phyloP scores from a whole-genome alignment of 2,113 vertebrate genomes.

The Aleadryas rufinucha region DNA sequence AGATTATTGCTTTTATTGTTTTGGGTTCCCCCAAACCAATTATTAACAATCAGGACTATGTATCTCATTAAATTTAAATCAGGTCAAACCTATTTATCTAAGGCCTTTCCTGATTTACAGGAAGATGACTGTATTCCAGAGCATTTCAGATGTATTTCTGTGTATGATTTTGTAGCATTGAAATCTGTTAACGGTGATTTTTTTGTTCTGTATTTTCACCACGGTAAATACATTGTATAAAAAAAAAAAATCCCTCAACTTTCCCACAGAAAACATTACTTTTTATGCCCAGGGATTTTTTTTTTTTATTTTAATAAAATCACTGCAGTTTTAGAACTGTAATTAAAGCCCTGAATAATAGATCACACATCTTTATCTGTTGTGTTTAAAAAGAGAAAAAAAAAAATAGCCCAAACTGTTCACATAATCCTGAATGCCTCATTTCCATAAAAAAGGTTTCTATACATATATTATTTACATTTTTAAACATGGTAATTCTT shows the following conservation, averaged over 20 bases:
- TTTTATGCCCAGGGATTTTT: conserved; percentile 53
- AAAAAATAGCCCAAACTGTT: conserved; percentile 48
- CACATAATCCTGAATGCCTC: conserved; percentile 64
- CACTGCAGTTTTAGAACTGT: conserved; percentile 65
- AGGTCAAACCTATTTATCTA: conserved; percentile 13
- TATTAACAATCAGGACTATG: conserved; percentile 39
- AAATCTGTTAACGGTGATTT: background rate
- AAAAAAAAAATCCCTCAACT: conserved; percentile 50
- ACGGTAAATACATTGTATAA: background rate
- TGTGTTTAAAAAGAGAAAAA: conserved; percentile 50
- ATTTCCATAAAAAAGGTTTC: conserved; percentile 74
- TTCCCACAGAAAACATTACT: conserved; percentile 50
- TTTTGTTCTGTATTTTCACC: conserved; percentile 22
- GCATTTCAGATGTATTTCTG: background rate
- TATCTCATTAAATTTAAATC: conserved; percentile 34
- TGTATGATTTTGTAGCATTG: background rate
- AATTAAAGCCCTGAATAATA: conserved; percentile 73
- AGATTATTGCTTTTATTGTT: conserved; percentile 42
- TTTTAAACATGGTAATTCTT: conserved; percentile 71
- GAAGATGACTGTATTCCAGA: background rate
- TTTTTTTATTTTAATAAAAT: conserved; percentile 44
- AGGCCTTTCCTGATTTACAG: conserved; percentile 14
- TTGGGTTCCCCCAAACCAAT: conserved; percentile 36
- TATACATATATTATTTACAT: conserved; percentile 75
- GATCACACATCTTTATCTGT: conserved; percentile 53